Percentiles rank a stretch among this genome's conserved stretches.
Evolutionary conservation across 2,888 invertebrate species (phyloP).

Genomic region (Lochmaea crataegi): DNA sequence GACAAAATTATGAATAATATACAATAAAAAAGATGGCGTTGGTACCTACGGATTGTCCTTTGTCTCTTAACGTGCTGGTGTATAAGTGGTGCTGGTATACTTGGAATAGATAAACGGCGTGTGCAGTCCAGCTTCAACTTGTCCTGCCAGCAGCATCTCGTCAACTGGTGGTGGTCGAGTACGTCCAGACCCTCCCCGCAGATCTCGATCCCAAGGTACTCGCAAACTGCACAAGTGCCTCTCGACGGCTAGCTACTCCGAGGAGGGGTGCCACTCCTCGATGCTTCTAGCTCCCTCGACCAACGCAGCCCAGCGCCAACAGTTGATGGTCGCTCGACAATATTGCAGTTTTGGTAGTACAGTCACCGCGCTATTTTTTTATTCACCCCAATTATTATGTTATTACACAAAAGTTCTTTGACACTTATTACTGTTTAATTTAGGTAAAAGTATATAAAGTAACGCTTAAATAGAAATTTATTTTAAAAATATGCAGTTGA

Average conservation of each 20-base stretch:
- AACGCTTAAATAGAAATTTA: background rate
- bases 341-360: conserved; percentile 97
- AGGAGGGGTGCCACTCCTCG: conserved; percentile 70
- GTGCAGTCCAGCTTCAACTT: conserved; percentile 75
- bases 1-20: background rate
- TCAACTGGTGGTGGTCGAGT: conserved; percentile 58
- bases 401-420: background rate
- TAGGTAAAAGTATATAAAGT: conserved; percentile 10
- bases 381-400: conserved; percentile 22
- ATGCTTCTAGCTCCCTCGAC: conserved; percentile 60
- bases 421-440: background rate
- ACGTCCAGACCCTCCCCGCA: conserved; percentile 74
- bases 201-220: conserved; percentile 96
- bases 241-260: conserved; percentile 88
- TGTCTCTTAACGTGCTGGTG: conserved; percentile 46
- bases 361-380: conserved; percentile 67
- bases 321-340: conserved; percentile 86
- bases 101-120: conserved; percentile 80
- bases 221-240: conserved; percentile 92
- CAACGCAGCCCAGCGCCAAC: conserved; percentile 69
- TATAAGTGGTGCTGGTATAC: conserved; percentile 55
- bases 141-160: conserved; percentile 63
- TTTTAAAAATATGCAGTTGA: background rate
- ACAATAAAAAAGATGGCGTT: conserved; percentile 36
- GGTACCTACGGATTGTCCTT: conserved; percentile 39